Evolutionary conservation across 2,888 invertebrate species (phyloP), one percentile per base, ranked within the genome.

Genomic region (Parascotia fuliginaria): DNA sequence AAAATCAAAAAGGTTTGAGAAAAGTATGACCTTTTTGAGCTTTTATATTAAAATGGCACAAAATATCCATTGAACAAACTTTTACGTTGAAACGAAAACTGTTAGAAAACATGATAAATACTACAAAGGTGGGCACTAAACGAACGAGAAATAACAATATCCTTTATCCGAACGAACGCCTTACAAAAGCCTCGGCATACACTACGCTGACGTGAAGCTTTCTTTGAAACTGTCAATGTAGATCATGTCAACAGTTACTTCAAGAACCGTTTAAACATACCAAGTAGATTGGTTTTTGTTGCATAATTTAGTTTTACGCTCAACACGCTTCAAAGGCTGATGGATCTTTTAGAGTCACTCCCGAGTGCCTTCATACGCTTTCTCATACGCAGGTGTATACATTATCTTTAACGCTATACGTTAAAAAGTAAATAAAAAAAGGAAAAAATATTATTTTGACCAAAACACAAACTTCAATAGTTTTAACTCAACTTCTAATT

Each of bases 91-190:
- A 70, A 70, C 70, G 70, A 73, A 73, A 77, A 72, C 75, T 74
- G 73, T 69, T 69, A 51, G 55, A 66, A 68, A 68, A 71, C 68
- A 70, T 55, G 57, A 70, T 72, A 76, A 72, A 71, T 60, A 71
- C 60, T 65, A 67, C 66, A 70, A 73, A 73, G 72, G 75, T 71
- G 68, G 68, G 67, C 65, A 70, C 66, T 71, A 70, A 77, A 70
- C 61, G 73, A 70, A 70, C 66, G 60, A 75, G 67, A 75, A 77
- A 80, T 78, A 77, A 79, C 73, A 76, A 73, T 78, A 76, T 75
- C 65, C 68, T 75, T 71, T 76, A 76, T 73, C 70, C 55, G 62
- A 60, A 65, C 53, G 44, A 67, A 55, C 52, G 28, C 42, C 47
- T 54, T 46, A 50, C 24, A 65, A 65, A 61, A 62, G 47, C 48